phyloP scores from a whole-genome alignment of 2,888 invertebrate genomes.

The Ennomos quercinarius region DNA sequence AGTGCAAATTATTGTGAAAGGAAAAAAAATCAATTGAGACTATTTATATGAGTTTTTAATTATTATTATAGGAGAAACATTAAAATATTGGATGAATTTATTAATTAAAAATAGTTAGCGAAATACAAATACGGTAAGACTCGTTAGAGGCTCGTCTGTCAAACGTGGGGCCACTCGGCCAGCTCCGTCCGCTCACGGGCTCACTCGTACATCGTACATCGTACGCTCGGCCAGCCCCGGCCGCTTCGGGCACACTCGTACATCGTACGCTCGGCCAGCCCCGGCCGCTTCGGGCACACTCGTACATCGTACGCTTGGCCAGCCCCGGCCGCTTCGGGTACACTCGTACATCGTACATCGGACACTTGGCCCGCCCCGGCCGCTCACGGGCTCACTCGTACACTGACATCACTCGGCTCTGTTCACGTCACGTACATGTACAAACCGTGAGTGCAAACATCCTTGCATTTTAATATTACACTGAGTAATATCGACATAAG shows the following conservation, averaged over 20 bases:
- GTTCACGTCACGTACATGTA: neutral
- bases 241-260: slow-evolving; percentile 24
- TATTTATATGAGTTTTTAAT: slow-evolving; percentile 85
- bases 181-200: slow-evolving; percentile 39
- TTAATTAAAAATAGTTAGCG: slow-evolving; percentile 85
- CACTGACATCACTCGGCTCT: slow-evolving; percentile 5
- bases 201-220: too few relatives aligned
- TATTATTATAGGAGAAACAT: slow-evolving; percentile 84
- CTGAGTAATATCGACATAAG: slow-evolving; percentile 74
- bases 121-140: slow-evolving; percentile 85
- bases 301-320: slow-evolving; percentile 27
- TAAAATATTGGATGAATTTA: slow-evolving; percentile 85
- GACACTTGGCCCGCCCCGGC: slow-evolving; percentile 39
- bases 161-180: slow-evolving; percentile 58
- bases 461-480: slow-evolving; percentile 71
- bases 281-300: slow-evolving; percentile 30
- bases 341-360: neutral
- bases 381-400: slow-evolving; percentile 31
- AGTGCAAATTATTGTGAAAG: slow-evolving; percentile 83
- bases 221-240: slow-evolving; percentile 39
- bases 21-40: slow-evolving; percentile 81
- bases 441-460: slow-evolving; percentile 54
- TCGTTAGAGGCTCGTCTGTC: slow-evolving; percentile 83
- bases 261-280: slow-evolving; percentile 36
- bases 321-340: slow-evolving; percentile 38